Percentiles rank a stretch among this genome's conserved stretches.
Evolutionary conservation across 2,113 vertebrate genomes (phyloP).

Genomic region (Phaethon lepturus): DNA sequence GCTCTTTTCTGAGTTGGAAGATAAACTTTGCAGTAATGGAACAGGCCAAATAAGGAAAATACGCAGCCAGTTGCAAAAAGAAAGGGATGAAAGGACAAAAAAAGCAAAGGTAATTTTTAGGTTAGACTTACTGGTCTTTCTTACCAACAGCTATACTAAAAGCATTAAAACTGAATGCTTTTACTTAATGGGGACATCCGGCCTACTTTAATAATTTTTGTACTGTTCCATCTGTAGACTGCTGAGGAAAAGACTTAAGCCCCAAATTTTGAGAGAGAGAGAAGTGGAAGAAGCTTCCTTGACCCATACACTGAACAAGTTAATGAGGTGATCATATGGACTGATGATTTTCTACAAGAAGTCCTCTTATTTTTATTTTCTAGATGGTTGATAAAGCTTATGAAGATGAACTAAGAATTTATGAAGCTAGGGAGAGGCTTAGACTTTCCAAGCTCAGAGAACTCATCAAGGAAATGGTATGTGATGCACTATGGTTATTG

Average conservation of each 20-base stretch:
- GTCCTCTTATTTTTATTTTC: conserved; percentile 16
- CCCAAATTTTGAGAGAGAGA: not conserved
- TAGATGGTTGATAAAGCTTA: conserved; percentile 80
- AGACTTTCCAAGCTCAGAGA: conserved; percentile 75
- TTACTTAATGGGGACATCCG: not conserved
- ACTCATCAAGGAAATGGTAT: conserved; percentile 75
- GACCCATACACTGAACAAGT: not conserved
- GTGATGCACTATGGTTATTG: not conserved
- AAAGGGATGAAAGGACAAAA: conserved; percentile 56
- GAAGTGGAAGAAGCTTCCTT: not conserved
- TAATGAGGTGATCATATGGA: not conserved
- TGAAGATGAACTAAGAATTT: conserved; percentile 82
- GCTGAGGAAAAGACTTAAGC: not conserved
- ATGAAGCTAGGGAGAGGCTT: conserved; percentile 75
- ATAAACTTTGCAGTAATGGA: not conserved
- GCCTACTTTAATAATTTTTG: not conserved
- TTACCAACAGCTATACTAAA: not conserved
- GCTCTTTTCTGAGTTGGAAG: conserved; percentile 34
- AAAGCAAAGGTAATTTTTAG: conserved; percentile 69
- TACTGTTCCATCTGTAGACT: not conserved
- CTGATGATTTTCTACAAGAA: not conserved
- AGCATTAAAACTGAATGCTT: not conserved
- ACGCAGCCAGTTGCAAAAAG: conserved; percentile 36
- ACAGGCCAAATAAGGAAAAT: conserved; percentile 43
- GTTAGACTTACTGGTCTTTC: not conserved